A percentile compares a stretch with the other conserved stretches of the same genome.
phyloP scores from a whole-genome alignment of 1,140 invertebrate genomes.

The Sminthurides bifidus region DNA sequence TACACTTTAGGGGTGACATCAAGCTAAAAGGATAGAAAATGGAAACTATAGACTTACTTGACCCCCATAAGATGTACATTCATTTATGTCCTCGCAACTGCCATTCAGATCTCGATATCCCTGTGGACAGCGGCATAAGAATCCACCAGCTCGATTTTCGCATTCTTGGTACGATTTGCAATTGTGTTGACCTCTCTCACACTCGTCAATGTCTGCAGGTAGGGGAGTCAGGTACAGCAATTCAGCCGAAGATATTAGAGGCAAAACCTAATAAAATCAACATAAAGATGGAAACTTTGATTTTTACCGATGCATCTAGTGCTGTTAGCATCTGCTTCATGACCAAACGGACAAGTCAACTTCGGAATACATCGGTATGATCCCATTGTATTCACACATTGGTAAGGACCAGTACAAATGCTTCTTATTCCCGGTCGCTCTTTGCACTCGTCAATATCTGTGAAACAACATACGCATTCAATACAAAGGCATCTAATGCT shows the following conservation, averaged over 20 bases:
- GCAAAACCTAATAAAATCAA: conserved; percentile 1
- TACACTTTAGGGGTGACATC: no score
- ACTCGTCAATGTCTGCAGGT: conserved; percentile 39
- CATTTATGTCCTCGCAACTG: conserved; percentile 51
- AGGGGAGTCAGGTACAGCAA: not conserved
- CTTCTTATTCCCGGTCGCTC: conserved; percentile 10
- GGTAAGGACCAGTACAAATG: conserved; percentile 36
- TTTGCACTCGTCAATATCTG: conserved; percentile 46
- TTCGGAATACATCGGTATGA: conserved; percentile 42
- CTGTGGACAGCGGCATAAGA: conserved; percentile 57
- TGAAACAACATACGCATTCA: conserved; percentile 1
- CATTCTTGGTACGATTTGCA: conserved; percentile 60
- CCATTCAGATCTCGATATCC: conserved; percentile 45
- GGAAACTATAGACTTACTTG: conserved; percentile 20
- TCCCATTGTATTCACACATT: conserved; percentile 45
- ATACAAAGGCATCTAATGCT: not conserved
- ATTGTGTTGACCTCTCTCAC: conserved; percentile 33
- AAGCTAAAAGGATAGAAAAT: not conserved
- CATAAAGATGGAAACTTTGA: not conserved
- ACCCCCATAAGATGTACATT: conserved; percentile 44
- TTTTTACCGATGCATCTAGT: conserved; percentile 18
- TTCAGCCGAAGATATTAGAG: not conserved
- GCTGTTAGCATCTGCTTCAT: conserved; percentile 23
- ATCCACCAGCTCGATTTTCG: conserved; percentile 59
- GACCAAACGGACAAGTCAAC: conserved; percentile 28